A percentile compares a stretch with the other conserved stretches of the same genome.
Conservation (phyloP, 2,797 vertebrate genomes). For the Miichthys miiuy region DNA sequence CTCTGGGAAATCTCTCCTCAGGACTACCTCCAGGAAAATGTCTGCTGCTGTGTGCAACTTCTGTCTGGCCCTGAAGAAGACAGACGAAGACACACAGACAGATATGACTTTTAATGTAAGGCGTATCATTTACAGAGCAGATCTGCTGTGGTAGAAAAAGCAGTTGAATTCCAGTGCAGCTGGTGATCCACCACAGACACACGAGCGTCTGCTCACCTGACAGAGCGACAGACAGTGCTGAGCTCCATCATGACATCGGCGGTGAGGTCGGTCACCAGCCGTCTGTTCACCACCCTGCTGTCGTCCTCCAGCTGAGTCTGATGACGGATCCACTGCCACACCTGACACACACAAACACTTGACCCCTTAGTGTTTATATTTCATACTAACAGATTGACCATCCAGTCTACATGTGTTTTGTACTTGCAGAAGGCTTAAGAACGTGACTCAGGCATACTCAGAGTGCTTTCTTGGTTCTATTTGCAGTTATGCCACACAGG, state of each 20-base stretch:
- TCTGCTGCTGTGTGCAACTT: conserved; percentile 68
- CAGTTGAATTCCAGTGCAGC: background rate
- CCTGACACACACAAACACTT: conserved; percentile 59
- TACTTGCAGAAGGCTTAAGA: too few species aligned
- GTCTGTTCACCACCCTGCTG: conserved; percentile 73
- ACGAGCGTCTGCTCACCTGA: conserved; percentile 56
- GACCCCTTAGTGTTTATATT: too few species aligned
- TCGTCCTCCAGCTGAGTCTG: conserved; percentile 82
- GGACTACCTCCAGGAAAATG: conserved; percentile 83
- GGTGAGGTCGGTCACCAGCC: conserved; percentile 74
- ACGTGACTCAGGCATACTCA: too few species aligned
- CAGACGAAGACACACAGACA: conserved; percentile 1
- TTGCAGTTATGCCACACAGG: background rate
- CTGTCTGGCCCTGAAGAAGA: conserved; percentile 69
- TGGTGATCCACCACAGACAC: background rate
- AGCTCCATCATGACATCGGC: conserved; percentile 72
- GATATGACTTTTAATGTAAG: background rate
- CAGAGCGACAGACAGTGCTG: conserved; percentile 33
- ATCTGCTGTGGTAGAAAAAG: background rate
- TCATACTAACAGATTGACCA: too few species aligned
- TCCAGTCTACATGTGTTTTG: too few species aligned
- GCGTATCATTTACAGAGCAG: background rate
- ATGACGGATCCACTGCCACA: conserved; percentile 87
- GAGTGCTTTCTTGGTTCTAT: background rate
- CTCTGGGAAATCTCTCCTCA: conserved; percentile 83